A percentile compares a stretch with the other conserved stretches of the same genome.
phyloP scores from a whole-genome alignment of 2,113 vertebrate genomes.

The Sphyrna mokarran region DNA sequence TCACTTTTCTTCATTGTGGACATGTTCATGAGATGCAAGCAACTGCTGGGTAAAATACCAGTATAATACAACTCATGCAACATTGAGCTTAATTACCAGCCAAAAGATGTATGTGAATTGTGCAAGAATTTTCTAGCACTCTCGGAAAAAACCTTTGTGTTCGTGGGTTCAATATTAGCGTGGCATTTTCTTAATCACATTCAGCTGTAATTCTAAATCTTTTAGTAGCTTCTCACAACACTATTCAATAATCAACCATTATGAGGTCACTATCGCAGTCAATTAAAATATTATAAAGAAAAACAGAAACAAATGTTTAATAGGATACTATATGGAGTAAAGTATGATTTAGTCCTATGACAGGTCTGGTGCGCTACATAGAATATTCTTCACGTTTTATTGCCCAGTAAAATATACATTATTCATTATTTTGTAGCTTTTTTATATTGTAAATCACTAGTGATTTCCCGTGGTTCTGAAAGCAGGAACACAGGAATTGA shows the following conservation, averaged over 20 bases:
- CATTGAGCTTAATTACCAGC: neutral
- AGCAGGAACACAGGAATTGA: neutral
- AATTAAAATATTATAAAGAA: neutral
- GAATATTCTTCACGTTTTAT: neutral
- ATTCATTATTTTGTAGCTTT: neutral
- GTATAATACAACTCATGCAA: neutral
- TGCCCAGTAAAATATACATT: neutral
- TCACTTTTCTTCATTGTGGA: neutral
- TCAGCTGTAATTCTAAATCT: neutral
- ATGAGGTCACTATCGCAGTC: neutral
- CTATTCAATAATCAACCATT: conserved; percentile 19
- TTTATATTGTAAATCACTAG: neutral
- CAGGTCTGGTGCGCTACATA: neutral
- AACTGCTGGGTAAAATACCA: neutral
- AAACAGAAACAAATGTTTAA: neutral
- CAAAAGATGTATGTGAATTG: neutral
- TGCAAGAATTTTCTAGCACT: neutral
- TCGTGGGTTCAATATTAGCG: neutral
- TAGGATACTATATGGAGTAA: neutral
- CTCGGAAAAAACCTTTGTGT: neutral
- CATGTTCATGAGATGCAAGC: neutral
- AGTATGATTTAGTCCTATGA: neutral
- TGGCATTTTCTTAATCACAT: neutral
- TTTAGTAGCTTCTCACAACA: neutral
- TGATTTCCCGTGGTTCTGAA: neutral